Evolutionary conservation across 2,113 vertebrate genomes (phyloP), one percentile per base, ranked within the genome.

Genomic region (Amphiprion ocellaris): DNA sequence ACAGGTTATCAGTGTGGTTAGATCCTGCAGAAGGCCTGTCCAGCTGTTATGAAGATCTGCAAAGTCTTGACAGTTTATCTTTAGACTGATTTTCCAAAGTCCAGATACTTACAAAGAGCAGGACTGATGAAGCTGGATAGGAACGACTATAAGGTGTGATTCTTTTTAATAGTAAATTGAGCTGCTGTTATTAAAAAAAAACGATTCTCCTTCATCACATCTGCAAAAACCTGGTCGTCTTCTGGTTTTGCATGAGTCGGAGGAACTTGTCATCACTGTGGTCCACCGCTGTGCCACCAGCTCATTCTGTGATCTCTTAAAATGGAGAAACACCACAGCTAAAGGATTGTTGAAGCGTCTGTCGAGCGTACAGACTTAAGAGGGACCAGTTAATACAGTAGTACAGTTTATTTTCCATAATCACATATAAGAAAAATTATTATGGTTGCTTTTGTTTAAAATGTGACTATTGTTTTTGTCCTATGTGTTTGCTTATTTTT

Each of bases 381-480:
- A 81, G 92, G 93, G 92, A 93, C 93, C 94, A 94, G 86, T 77
- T 84, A 23, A 17, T 50, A 65, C 46, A 81, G 64, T 85, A 79
- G 77, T 52, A 84, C 26, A 71, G 53, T 81, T 24, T 70, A 79
- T 86, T 86, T 68, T 82, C 56, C 69, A 53, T 79, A 81, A 78
- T 88, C 76, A 66, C 58, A 78, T 64, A 69, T 82, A 62, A 84
- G 41, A 76, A 23, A 82, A 75, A 65, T 59, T 60, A 58, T 81
- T 53, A 23, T 82, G 78, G 23, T 74, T 78, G 41, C 59, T 83
- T 78, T 68, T 82, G 23, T 71, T 79, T 61, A 49, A 86, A 66
- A 79, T 47, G 69, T 84, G 71, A 87, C 61, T 75, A 37, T 10
- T 64, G 26, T 83, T 79, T 47, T 26, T 60, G 49, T 70, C 30